Conservation (phyloP, 2,888 invertebrate genomes). For the Troglohyphantes excavatus region DNA sequence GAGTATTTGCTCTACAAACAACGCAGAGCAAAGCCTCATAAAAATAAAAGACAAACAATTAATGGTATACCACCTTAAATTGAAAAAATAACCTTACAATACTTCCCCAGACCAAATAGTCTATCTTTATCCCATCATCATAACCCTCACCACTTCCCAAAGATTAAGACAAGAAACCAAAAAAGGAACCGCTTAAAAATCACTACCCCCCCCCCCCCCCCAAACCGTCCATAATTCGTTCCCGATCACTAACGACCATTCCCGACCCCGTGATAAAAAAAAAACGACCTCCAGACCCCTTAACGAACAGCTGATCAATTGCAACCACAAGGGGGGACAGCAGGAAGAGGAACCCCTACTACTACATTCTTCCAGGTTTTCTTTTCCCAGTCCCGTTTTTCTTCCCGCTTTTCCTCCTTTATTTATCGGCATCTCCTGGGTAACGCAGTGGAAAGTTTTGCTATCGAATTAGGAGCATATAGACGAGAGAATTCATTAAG, state of each 20-base stretch:
- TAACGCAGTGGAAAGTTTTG: constrained; percentile 13
- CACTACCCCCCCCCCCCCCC: not conserved
- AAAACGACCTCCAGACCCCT: not conserved
- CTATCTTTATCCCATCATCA: no score
- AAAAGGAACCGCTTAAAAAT: constrained; percentile 11
- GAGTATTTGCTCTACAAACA: no score
- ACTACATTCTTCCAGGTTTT: not conserved
- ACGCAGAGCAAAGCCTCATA: no score
- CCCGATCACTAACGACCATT: constrained; percentile 1
- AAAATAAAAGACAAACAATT: no score
- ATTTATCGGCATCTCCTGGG: constrained; percentile 4
- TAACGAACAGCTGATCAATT: constrained; percentile 29
- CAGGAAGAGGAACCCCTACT: not conserved
- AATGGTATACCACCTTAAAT: no score
- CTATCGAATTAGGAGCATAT: constrained; percentile 13
- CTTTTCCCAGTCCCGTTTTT: not conserved
- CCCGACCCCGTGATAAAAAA: not conserved
- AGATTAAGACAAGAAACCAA: not conserved
- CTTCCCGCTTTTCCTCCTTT: not conserved
- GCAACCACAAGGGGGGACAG: constrained; percentile 4
- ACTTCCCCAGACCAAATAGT: no score
- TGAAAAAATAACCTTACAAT: no score
- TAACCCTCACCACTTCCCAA: no score
- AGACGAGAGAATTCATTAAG: constrained; percentile 14
- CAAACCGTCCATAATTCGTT: constrained; percentile 19